Evolutionary conservation across 2,888 invertebrate genomes (phyloP), one percentile per base, ranked within the genome.

Genomic region (Lissonota sp.): DNA sequence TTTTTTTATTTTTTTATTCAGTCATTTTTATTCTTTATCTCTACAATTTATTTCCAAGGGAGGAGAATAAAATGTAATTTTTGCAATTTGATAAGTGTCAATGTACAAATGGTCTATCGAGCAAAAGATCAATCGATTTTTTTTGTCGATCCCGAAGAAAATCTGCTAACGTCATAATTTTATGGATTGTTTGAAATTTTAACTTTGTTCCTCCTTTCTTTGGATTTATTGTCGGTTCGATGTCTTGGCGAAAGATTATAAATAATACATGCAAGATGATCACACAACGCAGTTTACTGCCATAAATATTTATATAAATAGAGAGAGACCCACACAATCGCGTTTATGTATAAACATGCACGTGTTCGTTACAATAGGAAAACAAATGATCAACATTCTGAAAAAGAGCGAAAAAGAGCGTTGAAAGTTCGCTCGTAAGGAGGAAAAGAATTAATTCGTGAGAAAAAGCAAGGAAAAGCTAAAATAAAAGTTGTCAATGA

Each of bases 211-310:
- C 10, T 63, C 63, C 42, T 63, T 14, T 14, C 12, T 60, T 70
- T 60, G 49, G 12, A 62, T 70, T 55, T 46, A 62, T 51, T 44
- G 69, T 39, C 75, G 16, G 53, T 44, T 67, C 57, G 55, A 51
- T 40, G 58, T 66, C 66, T 44, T 75, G 67, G 76, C 55, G 76
- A 76, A 76, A 76, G 76, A 63, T 76, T 62, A 76, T 76, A 76
- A 76, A 76, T 76, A 76, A 76, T 58, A 76, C 69, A 76, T 76
- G 53, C 8, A 70, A 51, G 76, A 55, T 76, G 76, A 55, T 10
- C 55, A 60, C 12, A 42, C 53, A 55, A 40, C 46, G 40, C 37
- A 6, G 55, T 46, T 70, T 70, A 62, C 63, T 63, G 76, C 76
- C 57, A 70, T 76, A 76, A 76, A 76, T 76, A 76, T 76, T 44